A percentile compares a stretch with the other conserved stretches of the same genome.
Conservation (phyloP, 2,113 vertebrate genomes). For the Otocyon megalotis region DNA sequence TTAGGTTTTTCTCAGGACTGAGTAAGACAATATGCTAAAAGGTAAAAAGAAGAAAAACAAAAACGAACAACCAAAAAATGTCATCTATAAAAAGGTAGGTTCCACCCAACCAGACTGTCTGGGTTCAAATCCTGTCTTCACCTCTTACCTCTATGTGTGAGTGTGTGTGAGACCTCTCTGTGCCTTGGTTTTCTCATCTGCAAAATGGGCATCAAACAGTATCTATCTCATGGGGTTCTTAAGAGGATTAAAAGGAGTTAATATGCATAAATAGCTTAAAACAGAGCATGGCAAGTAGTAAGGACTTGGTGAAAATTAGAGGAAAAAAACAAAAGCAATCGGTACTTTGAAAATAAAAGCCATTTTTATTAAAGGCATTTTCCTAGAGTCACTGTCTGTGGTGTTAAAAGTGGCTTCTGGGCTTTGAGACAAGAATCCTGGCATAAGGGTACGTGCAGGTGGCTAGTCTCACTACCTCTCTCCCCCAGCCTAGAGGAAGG, state of each 20-base stretch:
- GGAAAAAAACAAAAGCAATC: not conserved
- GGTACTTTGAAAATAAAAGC: not conserved
- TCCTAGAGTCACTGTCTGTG: not conserved
- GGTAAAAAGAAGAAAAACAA: not conserved
- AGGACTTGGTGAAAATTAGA: not conserved
- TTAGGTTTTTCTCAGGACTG: not conserved
- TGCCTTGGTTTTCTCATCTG: not conserved
- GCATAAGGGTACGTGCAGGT: not conserved
- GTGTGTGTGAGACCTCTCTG: not conserved
- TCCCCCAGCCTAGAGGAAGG: not conserved
- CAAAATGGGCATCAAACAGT: not conserved
- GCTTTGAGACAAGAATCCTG: not conserved
- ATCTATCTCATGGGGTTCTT: not conserved
- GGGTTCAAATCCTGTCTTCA: not conserved
- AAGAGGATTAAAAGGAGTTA: not conserved
- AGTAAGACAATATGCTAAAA: not conserved
- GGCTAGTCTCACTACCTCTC: not conserved
- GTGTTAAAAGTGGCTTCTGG: not conserved
- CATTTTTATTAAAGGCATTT: slow-evolving; percentile 48
- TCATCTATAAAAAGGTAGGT: not conserved
- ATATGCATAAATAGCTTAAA: not conserved
- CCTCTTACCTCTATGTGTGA: not conserved
- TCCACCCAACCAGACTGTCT: not conserved
- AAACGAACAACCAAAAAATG: not conserved
- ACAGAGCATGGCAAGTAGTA: not conserved